Base-by-base conservation (phyloP, 2,888 invertebrate genomes). In the Cylloceria caligata region DNA sequence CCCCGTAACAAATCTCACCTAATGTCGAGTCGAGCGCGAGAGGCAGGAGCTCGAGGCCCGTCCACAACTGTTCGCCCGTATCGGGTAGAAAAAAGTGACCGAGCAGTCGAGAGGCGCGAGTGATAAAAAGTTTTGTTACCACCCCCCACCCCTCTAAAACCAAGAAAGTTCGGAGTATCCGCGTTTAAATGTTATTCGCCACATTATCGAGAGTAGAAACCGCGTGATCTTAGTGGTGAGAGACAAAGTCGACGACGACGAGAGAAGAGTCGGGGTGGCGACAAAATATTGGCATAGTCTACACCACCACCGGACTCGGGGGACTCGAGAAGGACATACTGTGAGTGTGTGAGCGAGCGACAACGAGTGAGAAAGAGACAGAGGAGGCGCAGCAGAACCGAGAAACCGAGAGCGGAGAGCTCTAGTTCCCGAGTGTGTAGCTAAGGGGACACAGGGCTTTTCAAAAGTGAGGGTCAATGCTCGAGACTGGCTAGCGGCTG, bases 401-500 rank as follows among this genome's bases (percentile, higher is more conserved):
- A 24, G 24, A 30, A 52, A 68, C 49, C 47, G 27, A 39, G 47
- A 74, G 65, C 65, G 36, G 62, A 55, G 57, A 65, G 45, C 72
- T 82, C 65, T 34, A 75, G 45, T 82, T 69, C 36, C 52, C 78
- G 62, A 69, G 75, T 78, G 73, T 75, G 77, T 84, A 75, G 74
- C 83, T 62, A 83, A 84, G 84, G 74, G 81, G 64, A 82, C 64
- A 91, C 92, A 90, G 93, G 91, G 93, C 93, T 93, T 93, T 93
- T 92, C 89, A 92, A 93, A 93, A 93, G 93, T 93, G 93, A 86
- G 86, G 86, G 93, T 90, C 90, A 91, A 89, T 88, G 94, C 93
- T 94, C 93, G 89, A 84, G 87, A 91, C 93, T 93, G 93, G 90
- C 89, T 89, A 84, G 89, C 78, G 93, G 94, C 93, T 93, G 93